These are phyloP conservation scores for Jordanella pulchra DNA, from an alignment of 2,797 vertebrate species.

Conservation along the genomic window DNA sequence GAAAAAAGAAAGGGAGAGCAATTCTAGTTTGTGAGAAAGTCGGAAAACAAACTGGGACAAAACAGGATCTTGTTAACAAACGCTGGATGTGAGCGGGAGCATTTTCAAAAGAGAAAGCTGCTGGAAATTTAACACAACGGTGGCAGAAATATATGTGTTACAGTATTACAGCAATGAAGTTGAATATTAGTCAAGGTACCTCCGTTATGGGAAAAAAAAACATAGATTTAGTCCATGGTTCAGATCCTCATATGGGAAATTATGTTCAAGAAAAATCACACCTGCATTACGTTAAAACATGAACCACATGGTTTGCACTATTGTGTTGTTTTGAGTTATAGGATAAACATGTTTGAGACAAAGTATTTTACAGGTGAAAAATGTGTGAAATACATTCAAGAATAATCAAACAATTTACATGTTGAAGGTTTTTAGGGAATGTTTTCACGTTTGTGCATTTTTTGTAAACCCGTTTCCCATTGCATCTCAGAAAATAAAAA, in stretches of 20 bases:
- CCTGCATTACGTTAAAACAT: neutral
- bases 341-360: too few species aligned
- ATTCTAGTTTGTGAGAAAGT: constrained; percentile 45
- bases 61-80: constrained; percentile 23
- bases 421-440: neutral
- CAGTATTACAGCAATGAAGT: neutral
- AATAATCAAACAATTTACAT: neutral
- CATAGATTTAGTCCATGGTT: neutral
- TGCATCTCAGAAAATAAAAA: too few species aligned
- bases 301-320: neutral
- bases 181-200: constrained; percentile 6
- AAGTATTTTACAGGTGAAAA: neutral
- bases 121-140: neutral
- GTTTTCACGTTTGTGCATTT: too few species aligned
- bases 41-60: constrained; percentile 17
- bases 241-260: neutral
- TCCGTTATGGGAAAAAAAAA: neutral
- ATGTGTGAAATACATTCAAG: too few species aligned
- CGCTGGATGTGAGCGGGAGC: neutral
- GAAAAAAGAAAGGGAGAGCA: constrained; percentile 31
- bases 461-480: too few species aligned
- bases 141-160: constrained; percentile 4
- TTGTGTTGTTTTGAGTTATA: neutral
- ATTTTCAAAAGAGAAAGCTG: neutral
- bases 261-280: neutral